These are phyloP conservation scores for Saguinus imperator DNA, from an alignment of 2,113 vertebrate species.

Conservation along the genomic window DNA sequence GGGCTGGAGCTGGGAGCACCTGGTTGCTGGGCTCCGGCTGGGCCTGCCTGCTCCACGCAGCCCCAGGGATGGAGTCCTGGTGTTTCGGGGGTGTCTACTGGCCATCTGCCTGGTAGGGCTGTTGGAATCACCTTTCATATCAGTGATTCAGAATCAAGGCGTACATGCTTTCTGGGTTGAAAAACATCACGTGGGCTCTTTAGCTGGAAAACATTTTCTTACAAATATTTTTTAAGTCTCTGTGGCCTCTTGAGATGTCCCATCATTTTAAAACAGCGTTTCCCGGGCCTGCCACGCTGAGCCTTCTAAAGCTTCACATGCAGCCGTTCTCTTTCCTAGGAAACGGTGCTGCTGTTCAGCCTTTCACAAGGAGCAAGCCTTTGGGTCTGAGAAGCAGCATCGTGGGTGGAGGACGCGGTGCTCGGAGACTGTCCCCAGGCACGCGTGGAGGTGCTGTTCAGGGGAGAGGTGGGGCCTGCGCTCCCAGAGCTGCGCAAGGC, in stretches of 20 bases:
- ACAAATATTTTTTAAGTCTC: background rate
- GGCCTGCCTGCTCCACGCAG: background rate
- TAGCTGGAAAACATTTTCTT: background rate
- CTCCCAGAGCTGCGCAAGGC: background rate
- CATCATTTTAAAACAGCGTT: background rate
- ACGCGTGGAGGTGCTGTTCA: rapidly evolving
- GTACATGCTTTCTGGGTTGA: background rate
- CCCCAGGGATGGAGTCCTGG: background rate
- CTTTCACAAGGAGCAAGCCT: background rate
- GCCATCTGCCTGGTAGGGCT: background rate
- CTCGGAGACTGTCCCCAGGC: no score
- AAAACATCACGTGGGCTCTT: background rate
- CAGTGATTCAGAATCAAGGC: background rate
- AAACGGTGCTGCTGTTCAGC: background rate
- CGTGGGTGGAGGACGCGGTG: background rate
- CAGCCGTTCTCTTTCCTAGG: background rate
- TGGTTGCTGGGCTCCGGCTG: no score
- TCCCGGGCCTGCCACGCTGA: background rate
- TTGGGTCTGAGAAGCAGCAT: background rate
- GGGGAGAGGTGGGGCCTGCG: no score
- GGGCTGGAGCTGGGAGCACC: no score
- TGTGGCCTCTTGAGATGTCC: background rate
- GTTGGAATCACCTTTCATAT: background rate
- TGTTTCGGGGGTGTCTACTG: background rate
- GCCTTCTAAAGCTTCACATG: background rate